Conservation (phyloP, 1,140 invertebrate genomes). For the Drosophila bocqueti region DNA sequence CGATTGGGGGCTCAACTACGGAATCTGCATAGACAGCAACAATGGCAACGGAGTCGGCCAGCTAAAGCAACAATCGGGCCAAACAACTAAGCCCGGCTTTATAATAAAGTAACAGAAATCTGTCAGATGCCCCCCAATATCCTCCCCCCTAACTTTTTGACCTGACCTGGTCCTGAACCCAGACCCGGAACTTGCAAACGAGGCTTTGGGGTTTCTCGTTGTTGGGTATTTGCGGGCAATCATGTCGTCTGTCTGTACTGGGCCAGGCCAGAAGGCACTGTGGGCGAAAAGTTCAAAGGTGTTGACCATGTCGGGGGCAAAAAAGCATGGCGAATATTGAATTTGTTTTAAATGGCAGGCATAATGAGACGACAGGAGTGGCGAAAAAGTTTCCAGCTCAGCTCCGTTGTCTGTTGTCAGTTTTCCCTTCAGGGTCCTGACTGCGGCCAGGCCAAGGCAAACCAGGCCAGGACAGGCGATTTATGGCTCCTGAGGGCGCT, state of each 20-base stretch:
- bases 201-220: slow-evolving; percentile 45
- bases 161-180: slow-evolving; percentile 8
- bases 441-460: slow-evolving; percentile 3
- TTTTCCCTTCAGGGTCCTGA: slow-evolving; percentile 4
- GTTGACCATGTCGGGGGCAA: slow-evolving; percentile 64
- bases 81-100: slow-evolving; percentile 74
- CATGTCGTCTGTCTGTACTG: slow-evolving; percentile 48
- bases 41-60: slow-evolving; percentile 2
- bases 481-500: slow-evolving; percentile 53
- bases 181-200: slow-evolving; percentile 46
- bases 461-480: slow-evolving; percentile 22
- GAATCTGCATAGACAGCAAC: slow-evolving; percentile 35
- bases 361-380: slow-evolving; percentile 65
- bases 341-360: slow-evolving; percentile 79
- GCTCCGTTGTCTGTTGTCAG: slow-evolving; percentile 17
- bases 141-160: slow-evolving; percentile 16
- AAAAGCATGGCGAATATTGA: slow-evolving; percentile 72
- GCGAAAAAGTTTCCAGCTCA: slow-evolving; percentile 35
- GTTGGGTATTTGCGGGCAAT: slow-evolving; percentile 54
- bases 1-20: slow-evolving; percentile 4
- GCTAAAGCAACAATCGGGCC: slow-evolving; percentile 27
- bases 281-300: slow-evolving; percentile 70
- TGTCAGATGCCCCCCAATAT: slow-evolving; percentile 36
- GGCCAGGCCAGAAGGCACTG: slow-evolving; percentile 4
- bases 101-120: slow-evolving; percentile 82